Evolutionary conservation across 1,140 invertebrate species (phyloP), one percentile per base, ranked within the genome.

Genomic region (Arion vulgaris): DNA sequence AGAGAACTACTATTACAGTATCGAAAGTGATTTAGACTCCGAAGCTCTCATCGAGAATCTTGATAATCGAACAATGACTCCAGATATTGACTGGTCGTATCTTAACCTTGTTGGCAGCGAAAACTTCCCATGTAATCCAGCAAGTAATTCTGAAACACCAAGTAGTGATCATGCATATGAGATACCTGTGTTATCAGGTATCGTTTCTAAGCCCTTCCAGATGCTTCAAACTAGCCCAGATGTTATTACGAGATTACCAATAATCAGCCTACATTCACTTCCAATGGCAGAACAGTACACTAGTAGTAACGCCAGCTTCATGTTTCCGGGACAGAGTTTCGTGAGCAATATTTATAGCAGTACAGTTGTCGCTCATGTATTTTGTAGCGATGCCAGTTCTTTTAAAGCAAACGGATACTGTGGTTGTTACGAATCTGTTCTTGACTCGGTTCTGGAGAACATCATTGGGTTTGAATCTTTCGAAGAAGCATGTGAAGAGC

Each of bases 1-100:
- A n/a, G 32, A 71, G 17, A 62, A 80, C 32, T 71, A 80, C 23
- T 81, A 81, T 41, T 51, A 74, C 69, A 73, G 69, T 36, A 53
- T 81, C 2, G 80, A 81, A n/a, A 81, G 80, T 57, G 80, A 81
- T 38, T 34, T 81, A 32, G 80, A 81, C 28, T 81, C 80, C 1
- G 78, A 80, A 1, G 36, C 68, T 45, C 7, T 57, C 34, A 62
- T 57, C 57, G 80, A 81, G 9, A 45, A 41, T 38, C 19, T 17
- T 19, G 80, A 74, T n/a, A 39, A 28, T 15, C 69, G 80, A n/a
- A 57, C 69, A 23, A 19, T 81, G 45, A 81, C 80, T 39, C 80
- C 80, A 15, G 80, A 81, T 57, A 72, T 81, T 7, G 80, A 81
- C 36, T 81, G 80, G 80, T 81, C 80, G 7, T 81, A 81, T 49